A percentile compares a stretch with the other conserved stretches of the same genome.
These are phyloP conservation scores for Drosophila sucinea DNA, from an alignment of 1,140 invertebrate genomes.

Conservation along the genomic window DNA sequence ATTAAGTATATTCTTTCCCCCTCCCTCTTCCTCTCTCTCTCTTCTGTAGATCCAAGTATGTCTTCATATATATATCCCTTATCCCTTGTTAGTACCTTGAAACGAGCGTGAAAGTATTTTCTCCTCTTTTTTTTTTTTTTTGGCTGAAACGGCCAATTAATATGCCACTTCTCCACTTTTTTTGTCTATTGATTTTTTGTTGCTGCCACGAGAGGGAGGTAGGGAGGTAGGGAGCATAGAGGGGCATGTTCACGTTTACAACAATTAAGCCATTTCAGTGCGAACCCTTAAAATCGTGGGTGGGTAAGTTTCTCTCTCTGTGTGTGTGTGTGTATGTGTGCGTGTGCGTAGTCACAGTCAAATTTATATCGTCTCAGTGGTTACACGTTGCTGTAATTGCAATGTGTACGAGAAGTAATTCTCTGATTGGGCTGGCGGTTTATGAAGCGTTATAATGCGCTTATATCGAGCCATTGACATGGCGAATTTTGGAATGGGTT, in stretches of 20 bases:
- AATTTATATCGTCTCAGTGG: conserved; percentile 72
- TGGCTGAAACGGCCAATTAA: conserved; percentile 70
- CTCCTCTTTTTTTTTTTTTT: conserved; percentile 66
- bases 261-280: conserved; percentile 69
- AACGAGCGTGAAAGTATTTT: conserved; percentile 78
- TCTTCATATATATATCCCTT: conserved; percentile 42
- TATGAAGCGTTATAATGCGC: conserved; percentile 77
- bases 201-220: conserved; percentile 20
- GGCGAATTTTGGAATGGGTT: background rate
- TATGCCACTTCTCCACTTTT: conserved; percentile 43
- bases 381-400: conserved; percentile 58
- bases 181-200: conserved; percentile 69
- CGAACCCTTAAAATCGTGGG: background rate
- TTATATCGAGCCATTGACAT: conserved; percentile 52
- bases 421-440: conserved; percentile 49
- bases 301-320: background rate
- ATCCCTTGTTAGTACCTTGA: conserved; percentile 41
- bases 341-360: conserved; percentile 14
- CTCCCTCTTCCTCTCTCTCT: no score
- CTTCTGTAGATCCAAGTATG: conserved; percentile 5
- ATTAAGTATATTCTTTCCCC: no score
- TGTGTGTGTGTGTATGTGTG: background rate
- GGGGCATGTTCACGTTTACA: conserved; percentile 35
- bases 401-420: conserved; percentile 62
- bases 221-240: conserved; percentile 7